phyloP scores from a whole-genome alignment of 2,888 invertebrate genomes.

The Drosophila rellima region DNA sequence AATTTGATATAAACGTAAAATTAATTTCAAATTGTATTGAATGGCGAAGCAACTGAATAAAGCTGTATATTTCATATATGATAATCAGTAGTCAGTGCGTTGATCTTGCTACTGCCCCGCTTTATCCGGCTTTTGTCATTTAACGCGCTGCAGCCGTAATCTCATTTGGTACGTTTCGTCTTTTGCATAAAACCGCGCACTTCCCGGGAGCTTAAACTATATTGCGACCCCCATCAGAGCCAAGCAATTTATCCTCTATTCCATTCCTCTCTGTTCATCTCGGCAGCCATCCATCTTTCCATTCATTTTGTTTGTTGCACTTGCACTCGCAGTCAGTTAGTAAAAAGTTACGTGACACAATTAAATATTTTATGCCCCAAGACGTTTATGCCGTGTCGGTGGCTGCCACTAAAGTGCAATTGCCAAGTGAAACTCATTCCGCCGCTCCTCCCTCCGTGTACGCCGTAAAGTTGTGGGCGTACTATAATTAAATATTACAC shows the following conservation, averaged over 20 bases:
- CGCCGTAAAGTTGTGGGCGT: constrained; percentile 47
- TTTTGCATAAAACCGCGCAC: constrained; percentile 58
- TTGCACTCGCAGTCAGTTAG: constrained; percentile 64
- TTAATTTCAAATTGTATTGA: constrained; percentile 67
- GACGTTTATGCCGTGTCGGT: constrained; percentile 75
- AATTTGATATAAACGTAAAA: constrained; percentile 62
- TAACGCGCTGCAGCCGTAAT: constrained; percentile 20
- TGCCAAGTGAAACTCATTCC: constrained; percentile 63
- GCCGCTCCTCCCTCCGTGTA: not conserved
- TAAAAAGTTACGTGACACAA: constrained; percentile 80
- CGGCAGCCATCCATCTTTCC: constrained; percentile 23
- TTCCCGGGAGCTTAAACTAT: constrained; percentile 50
- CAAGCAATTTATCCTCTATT: constrained; percentile 1
- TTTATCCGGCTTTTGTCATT: constrained; percentile 20
- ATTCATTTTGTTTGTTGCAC: constrained; percentile 36
- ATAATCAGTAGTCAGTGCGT: constrained; percentile 50
- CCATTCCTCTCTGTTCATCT: constrained; percentile 13
- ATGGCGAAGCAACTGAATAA: constrained; percentile 70
- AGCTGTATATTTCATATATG: constrained; percentile 80
- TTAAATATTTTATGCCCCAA: constrained; percentile 80
- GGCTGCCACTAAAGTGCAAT: constrained; percentile 77
- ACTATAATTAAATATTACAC: constrained; percentile 79
- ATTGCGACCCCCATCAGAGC: constrained; percentile 29
- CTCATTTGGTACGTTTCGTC: constrained; percentile 40
- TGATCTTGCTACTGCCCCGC: not conserved